These are phyloP conservation scores for Habropoda laboriosa DNA, from an alignment of 1,140 invertebrate genomes.

Conservation along the genomic window DNA sequence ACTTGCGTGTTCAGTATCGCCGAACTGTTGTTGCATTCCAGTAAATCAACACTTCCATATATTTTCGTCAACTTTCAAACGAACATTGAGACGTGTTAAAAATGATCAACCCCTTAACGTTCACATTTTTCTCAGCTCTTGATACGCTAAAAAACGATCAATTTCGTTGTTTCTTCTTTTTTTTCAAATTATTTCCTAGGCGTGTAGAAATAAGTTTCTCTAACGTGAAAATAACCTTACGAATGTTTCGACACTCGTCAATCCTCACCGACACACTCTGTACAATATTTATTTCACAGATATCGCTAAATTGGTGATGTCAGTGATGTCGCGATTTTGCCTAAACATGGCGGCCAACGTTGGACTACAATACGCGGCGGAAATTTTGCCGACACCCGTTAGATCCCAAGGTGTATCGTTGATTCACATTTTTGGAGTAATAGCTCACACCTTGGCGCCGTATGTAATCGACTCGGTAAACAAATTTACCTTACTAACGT, in stretches of 20 bases:
- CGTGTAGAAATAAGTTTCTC: too few relatives aligned
- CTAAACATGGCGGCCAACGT: conserved; percentile 85
- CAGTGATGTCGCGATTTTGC: conserved; percentile 82
- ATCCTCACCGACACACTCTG: too few relatives aligned
- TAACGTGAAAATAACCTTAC: too few relatives aligned
- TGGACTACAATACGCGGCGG: conserved; percentile 85
- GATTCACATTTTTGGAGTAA: conserved; percentile 85
- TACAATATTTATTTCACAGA: conserved; percentile 59
- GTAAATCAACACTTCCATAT: conserved; percentile 69
- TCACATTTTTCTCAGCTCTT: too few relatives aligned
- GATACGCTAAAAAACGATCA: too few relatives aligned
- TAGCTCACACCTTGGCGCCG: conserved; percentile 85
- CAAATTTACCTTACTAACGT: conserved; percentile 18
- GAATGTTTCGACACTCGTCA: too few relatives aligned
- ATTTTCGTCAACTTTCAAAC: not conserved
- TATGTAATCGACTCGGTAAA: conserved; percentile 89
- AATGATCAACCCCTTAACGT: too few relatives aligned
- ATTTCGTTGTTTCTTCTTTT: too few relatives aligned
- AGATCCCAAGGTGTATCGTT: conserved; percentile 84
- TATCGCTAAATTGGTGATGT: conserved; percentile 73
- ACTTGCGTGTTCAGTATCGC: conserved; percentile 82
- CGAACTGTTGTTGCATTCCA: conserved; percentile 73
- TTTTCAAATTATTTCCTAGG: too few relatives aligned
- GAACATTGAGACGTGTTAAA: not conserved
- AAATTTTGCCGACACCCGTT: conserved; percentile 85